Conservation (phyloP, 1,140 invertebrate species). For the Drosophila ambigua region DNA sequence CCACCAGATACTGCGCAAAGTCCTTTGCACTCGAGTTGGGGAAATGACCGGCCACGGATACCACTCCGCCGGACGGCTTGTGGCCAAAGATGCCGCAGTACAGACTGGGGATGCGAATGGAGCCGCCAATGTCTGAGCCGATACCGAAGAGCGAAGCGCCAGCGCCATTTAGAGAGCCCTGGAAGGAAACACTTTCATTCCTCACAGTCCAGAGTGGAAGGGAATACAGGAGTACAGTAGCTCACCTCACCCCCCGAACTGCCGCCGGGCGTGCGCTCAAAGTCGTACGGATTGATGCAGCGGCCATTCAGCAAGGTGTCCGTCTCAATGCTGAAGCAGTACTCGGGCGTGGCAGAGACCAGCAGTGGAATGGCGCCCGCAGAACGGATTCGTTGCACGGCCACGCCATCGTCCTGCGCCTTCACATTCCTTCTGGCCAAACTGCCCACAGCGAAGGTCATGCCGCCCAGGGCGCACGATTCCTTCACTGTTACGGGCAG, state of each 20-base stretch:
- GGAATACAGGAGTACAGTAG: background rate
- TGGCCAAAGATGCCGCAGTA: constrained; percentile 95
- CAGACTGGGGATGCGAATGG: constrained; percentile 92
- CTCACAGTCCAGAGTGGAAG: background rate
- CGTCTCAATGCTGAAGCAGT: constrained; percentile 89
- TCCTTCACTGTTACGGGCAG: constrained; percentile 92
- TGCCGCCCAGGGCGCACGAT: constrained; percentile 87
- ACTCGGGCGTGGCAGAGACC: constrained; percentile 92
- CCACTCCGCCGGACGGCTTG: constrained; percentile 89
- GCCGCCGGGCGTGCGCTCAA: constrained; percentile 87
- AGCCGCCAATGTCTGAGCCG: constrained; percentile 94
- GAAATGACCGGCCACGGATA: constrained; percentile 86
- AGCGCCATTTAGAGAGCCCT: constrained; percentile 88
- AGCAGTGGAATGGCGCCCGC: constrained; percentile 91
- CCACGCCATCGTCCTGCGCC: constrained; percentile 86
- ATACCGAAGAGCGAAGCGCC: constrained; percentile 84
- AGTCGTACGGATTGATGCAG: constrained; percentile 92
- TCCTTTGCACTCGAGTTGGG: constrained; percentile 84
- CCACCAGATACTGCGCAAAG: constrained; percentile 85
- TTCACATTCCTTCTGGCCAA: constrained; percentile 85
- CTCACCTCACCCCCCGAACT: constrained; percentile 90
- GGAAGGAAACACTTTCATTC: constrained; percentile 20
- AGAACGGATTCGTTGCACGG: constrained; percentile 86
- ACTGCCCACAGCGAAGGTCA: constrained; percentile 88
- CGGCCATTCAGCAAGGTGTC: constrained; percentile 89